phyloP scores from a whole-genome alignment of 1,140 invertebrate species.

The Lordiphosa stackelbergi region DNA sequence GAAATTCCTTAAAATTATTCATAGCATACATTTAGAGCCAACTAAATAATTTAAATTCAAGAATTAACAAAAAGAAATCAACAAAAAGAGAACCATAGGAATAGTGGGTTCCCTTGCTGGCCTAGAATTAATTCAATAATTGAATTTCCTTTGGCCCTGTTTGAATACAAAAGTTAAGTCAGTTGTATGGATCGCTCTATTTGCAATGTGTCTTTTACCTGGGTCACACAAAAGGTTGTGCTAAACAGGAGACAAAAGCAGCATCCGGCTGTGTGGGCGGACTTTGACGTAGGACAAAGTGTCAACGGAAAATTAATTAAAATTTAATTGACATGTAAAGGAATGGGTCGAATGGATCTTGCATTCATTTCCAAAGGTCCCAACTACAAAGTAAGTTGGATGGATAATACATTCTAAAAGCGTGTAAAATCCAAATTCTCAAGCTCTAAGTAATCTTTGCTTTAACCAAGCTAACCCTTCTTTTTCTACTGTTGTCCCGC shows the following conservation, averaged over 20 bases:
- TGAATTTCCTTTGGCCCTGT: too few relatives aligned
- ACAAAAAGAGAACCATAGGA: neutral
- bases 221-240: neutral
- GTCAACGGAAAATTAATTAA: slow-evolving; percentile 49
- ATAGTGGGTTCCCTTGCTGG: neutral
- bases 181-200: slow-evolving; percentile 11
- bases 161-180: slow-evolving; percentile 17
- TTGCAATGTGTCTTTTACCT: slow-evolving; percentile 5
- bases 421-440: too few relatives aligned
- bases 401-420: too few relatives aligned
- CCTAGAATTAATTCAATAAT: neutral
- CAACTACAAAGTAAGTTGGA: slow-evolving; percentile 10
- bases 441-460: neutral
- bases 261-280: slow-evolving; percentile 14
- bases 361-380: slow-evolving; percentile 33
- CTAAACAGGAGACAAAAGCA: neutral
- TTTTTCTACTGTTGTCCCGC: neutral
- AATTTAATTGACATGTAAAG: slow-evolving; percentile 29
- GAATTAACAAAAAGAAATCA: too few relatives aligned
- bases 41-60: too few relatives aligned
- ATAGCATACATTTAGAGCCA: too few relatives aligned
- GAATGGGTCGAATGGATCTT: neutral
- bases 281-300: slow-evolving; percentile 34
- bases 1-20: too few relatives aligned
- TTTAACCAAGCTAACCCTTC: neutral